Evolutionary conservation across 2,113 vertebrate species (phyloP).

Genomic region (Lophochroa leadbeateri): DNA sequence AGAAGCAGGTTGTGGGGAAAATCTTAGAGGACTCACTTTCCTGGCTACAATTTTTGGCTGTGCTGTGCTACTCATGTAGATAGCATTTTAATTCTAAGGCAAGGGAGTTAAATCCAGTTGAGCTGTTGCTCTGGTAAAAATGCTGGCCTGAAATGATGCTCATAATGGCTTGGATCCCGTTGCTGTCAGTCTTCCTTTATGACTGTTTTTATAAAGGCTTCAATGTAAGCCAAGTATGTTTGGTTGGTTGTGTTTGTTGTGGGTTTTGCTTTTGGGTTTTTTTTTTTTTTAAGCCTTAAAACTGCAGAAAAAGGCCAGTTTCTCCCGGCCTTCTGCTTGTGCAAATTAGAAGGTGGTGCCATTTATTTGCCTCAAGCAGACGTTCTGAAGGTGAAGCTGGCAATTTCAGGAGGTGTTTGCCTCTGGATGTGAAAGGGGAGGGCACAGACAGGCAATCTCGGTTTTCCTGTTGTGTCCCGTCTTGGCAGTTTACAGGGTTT

Average conservation of each 20-base stretch:
- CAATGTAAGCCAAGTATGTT: neutral
- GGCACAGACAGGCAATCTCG: neutral
- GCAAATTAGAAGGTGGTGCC: neutral
- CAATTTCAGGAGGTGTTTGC: neutral
- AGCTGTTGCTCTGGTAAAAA: constrained; percentile 2
- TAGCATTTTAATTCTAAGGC: constrained; percentile 13
- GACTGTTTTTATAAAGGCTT: neutral
- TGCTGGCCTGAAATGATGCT: constrained; percentile 8
- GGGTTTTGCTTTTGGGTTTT: neutral
- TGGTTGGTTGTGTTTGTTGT: neutral
- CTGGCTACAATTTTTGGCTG: neutral
- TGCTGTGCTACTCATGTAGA: neutral
- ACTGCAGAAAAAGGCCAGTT: neutral
- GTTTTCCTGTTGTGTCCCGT: neutral
- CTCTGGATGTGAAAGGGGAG: neutral
- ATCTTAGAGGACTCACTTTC: neutral
- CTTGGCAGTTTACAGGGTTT: neutral
- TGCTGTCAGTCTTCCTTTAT: neutral
- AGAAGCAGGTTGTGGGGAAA: neutral
- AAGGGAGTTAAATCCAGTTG: neutral
- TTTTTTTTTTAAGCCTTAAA: neutral
- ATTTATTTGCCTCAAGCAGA: neutral
- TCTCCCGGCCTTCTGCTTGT: neutral
- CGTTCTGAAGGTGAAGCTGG: neutral
- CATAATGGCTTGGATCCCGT: neutral